These are phyloP conservation scores for Alouatta palliata DNA, from an alignment of 2,113 vertebrate genomes.

Conservation along the genomic window DNA sequence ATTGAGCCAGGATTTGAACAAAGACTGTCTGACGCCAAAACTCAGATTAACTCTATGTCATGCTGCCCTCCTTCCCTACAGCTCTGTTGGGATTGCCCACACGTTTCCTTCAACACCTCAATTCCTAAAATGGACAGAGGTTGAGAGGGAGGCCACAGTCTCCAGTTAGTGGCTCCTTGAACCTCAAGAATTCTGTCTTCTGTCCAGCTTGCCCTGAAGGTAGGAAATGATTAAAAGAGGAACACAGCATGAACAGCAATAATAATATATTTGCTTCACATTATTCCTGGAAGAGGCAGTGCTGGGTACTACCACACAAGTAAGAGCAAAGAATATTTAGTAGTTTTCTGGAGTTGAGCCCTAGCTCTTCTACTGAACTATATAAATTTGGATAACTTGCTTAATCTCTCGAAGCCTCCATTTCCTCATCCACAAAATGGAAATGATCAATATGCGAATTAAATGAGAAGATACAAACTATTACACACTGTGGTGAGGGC, in stretches of 20 bases:
- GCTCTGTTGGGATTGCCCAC: neutral
- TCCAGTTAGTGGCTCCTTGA: neutral
- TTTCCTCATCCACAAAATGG: neutral
- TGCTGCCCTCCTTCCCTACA: neutral
- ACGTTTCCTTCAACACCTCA: neutral
- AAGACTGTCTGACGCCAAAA: neutral
- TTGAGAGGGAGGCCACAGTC: neutral
- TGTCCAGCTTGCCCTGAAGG: neutral
- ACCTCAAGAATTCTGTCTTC: constrained; percentile 27
- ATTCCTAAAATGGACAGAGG: neutral
- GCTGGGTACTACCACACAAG: neutral
- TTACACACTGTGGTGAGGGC: neutral
- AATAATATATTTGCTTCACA: neutral
- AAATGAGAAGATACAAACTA: constrained; percentile 17
- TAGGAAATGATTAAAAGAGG: neutral
- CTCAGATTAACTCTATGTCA: neutral
- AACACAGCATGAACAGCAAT: neutral
- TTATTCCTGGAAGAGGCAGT: neutral
- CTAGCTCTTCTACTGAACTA: neutral
- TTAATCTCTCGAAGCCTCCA: neutral
- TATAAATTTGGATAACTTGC: neutral
- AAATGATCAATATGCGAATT: neutral
- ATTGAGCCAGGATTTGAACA: neutral
- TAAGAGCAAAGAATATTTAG: neutral
- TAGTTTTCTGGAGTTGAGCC: neutral